A percentile compares a stretch with the other conserved stretches of the same genome.
These are phyloP conservation scores for Venusia cambrica DNA, from an alignment of 2,888 invertebrate species.

Conservation along the genomic window DNA sequence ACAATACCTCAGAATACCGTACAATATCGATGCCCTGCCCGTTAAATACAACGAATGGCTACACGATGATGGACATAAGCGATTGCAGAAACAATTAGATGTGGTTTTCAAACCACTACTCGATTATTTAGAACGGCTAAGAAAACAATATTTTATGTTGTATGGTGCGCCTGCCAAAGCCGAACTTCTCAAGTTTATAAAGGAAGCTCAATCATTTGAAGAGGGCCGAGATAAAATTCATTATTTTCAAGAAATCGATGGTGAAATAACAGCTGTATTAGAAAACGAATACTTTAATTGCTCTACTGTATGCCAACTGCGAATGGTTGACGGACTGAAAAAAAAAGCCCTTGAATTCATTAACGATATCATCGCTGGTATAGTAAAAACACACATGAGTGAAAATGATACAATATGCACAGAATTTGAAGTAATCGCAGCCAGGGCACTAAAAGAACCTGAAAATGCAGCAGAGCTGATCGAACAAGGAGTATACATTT, in stretches of 20 bases:
- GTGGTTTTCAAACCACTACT: slow-evolving; percentile 79
- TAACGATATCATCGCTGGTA: slow-evolving; percentile 81
- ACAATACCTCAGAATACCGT: slow-evolving; percentile 64
- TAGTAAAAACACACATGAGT: slow-evolving; percentile 83
- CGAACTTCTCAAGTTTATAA: slow-evolving; percentile 69
- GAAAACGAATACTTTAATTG: slow-evolving; percentile 86
- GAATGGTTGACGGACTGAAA: slow-evolving; percentile 83
- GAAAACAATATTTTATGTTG: slow-evolving; percentile 78
- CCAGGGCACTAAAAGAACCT: slow-evolving; percentile 86
- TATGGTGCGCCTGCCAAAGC: slow-evolving; percentile 73
- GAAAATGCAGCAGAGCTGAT: slow-evolving; percentile 90
- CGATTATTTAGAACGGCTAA: slow-evolving; percentile 76
- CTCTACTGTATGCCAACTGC: slow-evolving; percentile 82
- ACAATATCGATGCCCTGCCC: slow-evolving; percentile 73
- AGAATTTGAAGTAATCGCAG: slow-evolving; percentile 86
- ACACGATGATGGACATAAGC: slow-evolving; percentile 68
- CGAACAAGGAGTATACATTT: slow-evolving; percentile 89
- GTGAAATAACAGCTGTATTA: slow-evolving; percentile 82
- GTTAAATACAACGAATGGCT: slow-evolving; percentile 82
- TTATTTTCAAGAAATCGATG: slow-evolving; percentile 81
- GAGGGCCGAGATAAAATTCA: slow-evolving; percentile 82
- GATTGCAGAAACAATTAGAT: slow-evolving; percentile 75
- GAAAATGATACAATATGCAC: slow-evolving; percentile 85
- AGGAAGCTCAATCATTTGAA: slow-evolving; percentile 78
- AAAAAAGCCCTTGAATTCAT: slow-evolving; percentile 80